phyloP scores from a whole-genome alignment of 2,797 vertebrate genomes.

The Alosa sapidissima region DNA sequence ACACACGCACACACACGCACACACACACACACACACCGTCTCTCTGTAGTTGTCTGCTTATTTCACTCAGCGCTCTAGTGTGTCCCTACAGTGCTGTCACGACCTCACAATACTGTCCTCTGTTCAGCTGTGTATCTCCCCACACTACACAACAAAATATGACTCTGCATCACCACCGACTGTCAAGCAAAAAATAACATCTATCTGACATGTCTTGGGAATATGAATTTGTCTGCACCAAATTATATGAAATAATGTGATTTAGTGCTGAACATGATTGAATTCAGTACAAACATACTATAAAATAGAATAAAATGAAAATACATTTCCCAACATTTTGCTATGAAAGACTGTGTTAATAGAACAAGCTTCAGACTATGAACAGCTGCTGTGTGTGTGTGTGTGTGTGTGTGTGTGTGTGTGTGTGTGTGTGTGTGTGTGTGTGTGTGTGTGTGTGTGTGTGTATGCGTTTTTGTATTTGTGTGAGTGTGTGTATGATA shows the following conservation, averaged over 20 bases:
- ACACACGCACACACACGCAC: constrained; percentile 10
- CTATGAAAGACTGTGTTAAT: background rate
- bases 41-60: background rate
- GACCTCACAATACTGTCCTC: background rate
- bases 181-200: too few species aligned
- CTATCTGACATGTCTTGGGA: too few species aligned
- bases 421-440: background rate
- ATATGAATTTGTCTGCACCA: too few species aligned
- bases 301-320: too few species aligned
- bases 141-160: background rate
- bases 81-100: background rate
- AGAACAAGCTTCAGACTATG: background rate
- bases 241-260: too few species aligned
- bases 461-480: background rate
- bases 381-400: background rate
- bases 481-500: background rate
- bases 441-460: background rate
- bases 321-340: too few species aligned
- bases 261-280: too few species aligned
- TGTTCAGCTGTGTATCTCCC: background rate
- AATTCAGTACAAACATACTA: too few species aligned
- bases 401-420: background rate
- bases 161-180: background rate
- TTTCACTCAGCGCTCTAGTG: too few species aligned
- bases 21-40: background rate